Percentiles rank a stretch among this genome's conserved stretches.
These are phyloP conservation scores for Rhogogaster chlorosoma DNA, from an alignment of 2,888 invertebrate species.

Conservation along the genomic window DNA sequence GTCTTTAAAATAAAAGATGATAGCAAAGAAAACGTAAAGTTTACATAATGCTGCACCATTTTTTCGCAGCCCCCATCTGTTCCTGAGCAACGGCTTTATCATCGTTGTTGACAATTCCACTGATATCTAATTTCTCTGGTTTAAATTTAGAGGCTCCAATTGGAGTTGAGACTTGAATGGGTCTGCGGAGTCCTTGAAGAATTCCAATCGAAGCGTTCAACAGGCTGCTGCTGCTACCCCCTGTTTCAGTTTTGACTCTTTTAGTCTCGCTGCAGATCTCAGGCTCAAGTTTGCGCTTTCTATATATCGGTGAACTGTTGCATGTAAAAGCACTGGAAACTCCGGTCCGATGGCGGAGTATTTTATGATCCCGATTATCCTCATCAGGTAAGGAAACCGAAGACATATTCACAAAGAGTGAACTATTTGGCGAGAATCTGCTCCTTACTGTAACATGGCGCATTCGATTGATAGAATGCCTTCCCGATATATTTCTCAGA, in stretches of 20 bases:
- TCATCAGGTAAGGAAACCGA: conserved; percentile 64
- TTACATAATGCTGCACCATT: conserved; percentile 74
- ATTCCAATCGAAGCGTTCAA: conserved; percentile 67
- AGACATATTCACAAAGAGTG: conserved; percentile 74
- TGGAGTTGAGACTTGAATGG: conserved; percentile 69
- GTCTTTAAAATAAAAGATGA: background rate
- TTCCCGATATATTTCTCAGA: conserved; percentile 71
- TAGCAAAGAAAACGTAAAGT: background rate
- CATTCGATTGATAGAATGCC: conserved; percentile 70
- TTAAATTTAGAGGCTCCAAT: conserved; percentile 63
- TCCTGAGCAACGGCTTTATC: conserved; percentile 59
- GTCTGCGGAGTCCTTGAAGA: conserved; percentile 66
- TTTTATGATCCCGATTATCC: conserved; percentile 62
- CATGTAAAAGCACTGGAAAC: conserved; percentile 58
- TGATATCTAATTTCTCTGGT: conserved; percentile 62
- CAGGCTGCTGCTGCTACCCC: conserved; percentile 54
- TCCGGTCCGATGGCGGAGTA: conserved; percentile 63
- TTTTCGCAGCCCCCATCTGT: conserved; percentile 60
- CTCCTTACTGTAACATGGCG: conserved; percentile 68
- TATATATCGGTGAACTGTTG: conserved; percentile 66
- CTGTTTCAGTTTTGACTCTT: conserved; percentile 66
- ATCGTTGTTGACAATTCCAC: conserved; percentile 55
- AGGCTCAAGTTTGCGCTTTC: conserved; percentile 67
- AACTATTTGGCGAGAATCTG: conserved; percentile 72
- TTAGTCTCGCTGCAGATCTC: conserved; percentile 61